These are phyloP conservation scores for Oryzias woworae DNA, from an alignment of 2,113 vertebrate genomes.

Conservation along the genomic window DNA sequence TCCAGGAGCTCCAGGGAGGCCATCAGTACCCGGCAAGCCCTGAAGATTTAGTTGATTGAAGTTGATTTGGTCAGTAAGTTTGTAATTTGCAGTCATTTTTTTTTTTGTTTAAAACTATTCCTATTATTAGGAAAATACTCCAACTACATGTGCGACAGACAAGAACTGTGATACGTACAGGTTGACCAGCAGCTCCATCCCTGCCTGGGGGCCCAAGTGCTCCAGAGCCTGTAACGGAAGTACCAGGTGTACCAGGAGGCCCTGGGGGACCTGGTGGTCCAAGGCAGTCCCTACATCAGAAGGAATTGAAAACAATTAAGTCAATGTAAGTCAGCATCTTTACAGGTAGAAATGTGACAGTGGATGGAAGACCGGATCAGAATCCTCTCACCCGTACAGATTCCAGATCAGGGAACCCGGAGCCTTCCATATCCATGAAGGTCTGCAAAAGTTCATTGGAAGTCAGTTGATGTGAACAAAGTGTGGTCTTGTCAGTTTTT, in stretches of 20 bases:
- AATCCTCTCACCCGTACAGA: slow-evolving; percentile 77
- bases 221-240: slow-evolving; percentile 59
- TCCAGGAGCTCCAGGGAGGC: slow-evolving; percentile 73
- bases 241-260: slow-evolving; percentile 74
- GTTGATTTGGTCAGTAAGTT: slow-evolving; percentile 5
- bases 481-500: background rate
- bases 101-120: too few relatives aligned
- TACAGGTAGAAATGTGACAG: too few relatives aligned
- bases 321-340: too few relatives aligned
- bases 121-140: too few relatives aligned
- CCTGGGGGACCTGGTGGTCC: slow-evolving; percentile 79
- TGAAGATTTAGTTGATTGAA: slow-evolving; percentile 46
- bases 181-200: slow-evolving; percentile 78
- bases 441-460: slow-evolving; percentile 76
- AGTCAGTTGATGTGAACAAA: slow-evolving; percentile 1
- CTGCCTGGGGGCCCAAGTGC: slow-evolving; percentile 82
- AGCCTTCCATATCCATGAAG: slow-evolving; percentile 96
- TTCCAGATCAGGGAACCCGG: slow-evolving; percentile 86
- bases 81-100: background rate
- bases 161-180: slow-evolving; percentile 62
- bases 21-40: slow-evolving; percentile 83
- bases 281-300: slow-evolving; percentile 73
- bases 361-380: background rate
- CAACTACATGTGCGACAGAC: background rate
- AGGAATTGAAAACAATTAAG: background rate